These are phyloP conservation scores for Minunthozetes semirufus DNA, from an alignment of 2,888 invertebrate genomes.

Conservation along the genomic window DNA sequence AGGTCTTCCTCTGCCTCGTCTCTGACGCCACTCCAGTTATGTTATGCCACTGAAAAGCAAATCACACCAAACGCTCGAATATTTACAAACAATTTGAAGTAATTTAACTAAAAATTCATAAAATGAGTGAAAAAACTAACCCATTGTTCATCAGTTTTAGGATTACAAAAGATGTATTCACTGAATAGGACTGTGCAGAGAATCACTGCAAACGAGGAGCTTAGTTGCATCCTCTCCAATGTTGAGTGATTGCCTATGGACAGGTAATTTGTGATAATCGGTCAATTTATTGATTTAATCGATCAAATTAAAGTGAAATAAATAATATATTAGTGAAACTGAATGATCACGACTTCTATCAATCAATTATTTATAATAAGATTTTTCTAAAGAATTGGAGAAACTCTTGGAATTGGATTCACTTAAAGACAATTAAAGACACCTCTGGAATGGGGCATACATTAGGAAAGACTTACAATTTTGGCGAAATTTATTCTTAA, in stretches of 20 bases:
- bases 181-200: not conserved
- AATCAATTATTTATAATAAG: not conserved
- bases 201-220: slow-evolving; percentile 27
- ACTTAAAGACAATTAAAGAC: not conserved
- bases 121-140: not conserved
- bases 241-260: slow-evolving; percentile 17
- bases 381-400: not conserved
- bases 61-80: not conserved
- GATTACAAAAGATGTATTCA: slow-evolving; percentile 8
- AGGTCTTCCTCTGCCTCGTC: not conserved
- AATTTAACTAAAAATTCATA: not conserved
- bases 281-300: not conserved
- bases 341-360: not conserved
- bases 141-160: slow-evolving; percentile 3
- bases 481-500: not conserved
- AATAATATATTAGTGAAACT: not conserved
- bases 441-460: not conserved
- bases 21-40: not conserved
- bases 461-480: slow-evolving; percentile 17
- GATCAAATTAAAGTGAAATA: not conserved
- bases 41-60: slow-evolving; percentile 5
- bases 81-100: not conserved
- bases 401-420: not conserved
- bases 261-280: too few relatives aligned
- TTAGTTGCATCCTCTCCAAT: slow-evolving; percentile 17